A percentile compares a stretch with the other conserved stretches of the same genome.
phyloP scores from a whole-genome alignment of 2,888 invertebrate species.

The Norana najaformis region DNA sequence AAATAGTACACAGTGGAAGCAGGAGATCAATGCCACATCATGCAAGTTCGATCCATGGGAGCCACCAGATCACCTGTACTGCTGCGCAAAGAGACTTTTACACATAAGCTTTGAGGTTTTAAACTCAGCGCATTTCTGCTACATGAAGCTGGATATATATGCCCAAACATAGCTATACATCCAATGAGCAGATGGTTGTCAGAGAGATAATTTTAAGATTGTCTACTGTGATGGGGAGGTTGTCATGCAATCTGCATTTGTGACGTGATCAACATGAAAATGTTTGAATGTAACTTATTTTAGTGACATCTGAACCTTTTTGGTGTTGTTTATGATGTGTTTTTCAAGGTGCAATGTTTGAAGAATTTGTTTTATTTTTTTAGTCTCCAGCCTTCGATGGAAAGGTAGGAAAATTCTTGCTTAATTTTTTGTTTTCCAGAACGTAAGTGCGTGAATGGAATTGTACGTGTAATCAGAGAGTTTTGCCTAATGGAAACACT shows the following conservation, averaged over 20 bases:
- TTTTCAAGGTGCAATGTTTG: background rate
- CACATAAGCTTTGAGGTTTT: too few relatives aligned
- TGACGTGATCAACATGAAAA: background rate
- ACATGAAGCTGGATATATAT: too few relatives aligned
- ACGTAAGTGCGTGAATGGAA: background rate
- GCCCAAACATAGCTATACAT: too few relatives aligned
- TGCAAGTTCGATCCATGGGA: too few relatives aligned
- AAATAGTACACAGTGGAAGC: too few relatives aligned
- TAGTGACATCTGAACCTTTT: background rate
- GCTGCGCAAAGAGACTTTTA: too few relatives aligned
- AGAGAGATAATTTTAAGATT: too few relatives aligned
- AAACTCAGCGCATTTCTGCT: too few relatives aligned
- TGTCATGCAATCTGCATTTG: background rate
- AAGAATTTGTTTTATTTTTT: conserved; percentile 39
- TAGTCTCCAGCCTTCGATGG: conserved; percentile 48
- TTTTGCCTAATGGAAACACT: background rate
- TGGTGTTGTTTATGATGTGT: background rate
- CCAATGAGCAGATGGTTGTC: too few relatives aligned
- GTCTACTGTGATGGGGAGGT: background rate
- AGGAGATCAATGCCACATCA: too few relatives aligned
- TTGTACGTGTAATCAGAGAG: background rate
- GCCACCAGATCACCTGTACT: too few relatives aligned
- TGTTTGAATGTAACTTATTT: background rate
- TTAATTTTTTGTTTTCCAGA: background rate
- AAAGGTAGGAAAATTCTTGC: conserved; percentile 42